Evolutionary conservation across 2,113 vertebrate species (phyloP), one percentile per base, ranked within the genome.

Genomic region (Condylura cristata): DNA sequence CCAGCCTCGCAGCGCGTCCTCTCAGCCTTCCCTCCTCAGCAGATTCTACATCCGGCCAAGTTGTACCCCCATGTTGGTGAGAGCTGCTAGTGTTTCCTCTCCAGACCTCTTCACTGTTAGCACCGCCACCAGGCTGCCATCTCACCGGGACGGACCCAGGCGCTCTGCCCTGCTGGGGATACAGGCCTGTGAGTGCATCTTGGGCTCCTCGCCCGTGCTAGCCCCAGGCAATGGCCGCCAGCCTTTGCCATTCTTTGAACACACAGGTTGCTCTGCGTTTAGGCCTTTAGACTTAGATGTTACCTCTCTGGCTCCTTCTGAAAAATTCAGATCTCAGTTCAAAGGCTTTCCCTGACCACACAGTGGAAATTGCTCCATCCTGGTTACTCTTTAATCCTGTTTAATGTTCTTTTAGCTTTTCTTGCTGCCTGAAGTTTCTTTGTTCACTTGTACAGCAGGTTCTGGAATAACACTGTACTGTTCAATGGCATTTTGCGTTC

Each of bases 341-440:
- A 78, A 86, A 82, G 75, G 5, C 63, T 91, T 72, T 82, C 12
- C 17, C 2, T 56, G 10, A n/a, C 2, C 30, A 41, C 8, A 1
- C 3, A 22, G 22, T 20, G 39, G 32, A 86, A 87, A 32, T 1
- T 83, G 48, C 17, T 61, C 70, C 28, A 63, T 1, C 5, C 8
- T 34, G 56, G 41, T 3, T 82, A 44, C 32, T 53, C 34, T 22
- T 41, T n/a, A 30, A 74, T 28, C 28, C 60, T 82, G 14, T 60
- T 89, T 16, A 41, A 63, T 74, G 39, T 93, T 75, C 32, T 61
- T 63, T 46, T 0, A 83, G 81, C n/a, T 94, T 83, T 70, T 14
- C 7, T 78, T 17, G 51, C 32, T n/a, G 16, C 70, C 58, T 91
- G 78, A 85, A 66, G 61, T 41, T 17, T 88, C n/a, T 12, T 37